A percentile compares a stretch with the other conserved stretches of the same genome.
phyloP scores from a whole-genome alignment of 2,113 vertebrate species.

The Phyllostomus hastatus region DNA sequence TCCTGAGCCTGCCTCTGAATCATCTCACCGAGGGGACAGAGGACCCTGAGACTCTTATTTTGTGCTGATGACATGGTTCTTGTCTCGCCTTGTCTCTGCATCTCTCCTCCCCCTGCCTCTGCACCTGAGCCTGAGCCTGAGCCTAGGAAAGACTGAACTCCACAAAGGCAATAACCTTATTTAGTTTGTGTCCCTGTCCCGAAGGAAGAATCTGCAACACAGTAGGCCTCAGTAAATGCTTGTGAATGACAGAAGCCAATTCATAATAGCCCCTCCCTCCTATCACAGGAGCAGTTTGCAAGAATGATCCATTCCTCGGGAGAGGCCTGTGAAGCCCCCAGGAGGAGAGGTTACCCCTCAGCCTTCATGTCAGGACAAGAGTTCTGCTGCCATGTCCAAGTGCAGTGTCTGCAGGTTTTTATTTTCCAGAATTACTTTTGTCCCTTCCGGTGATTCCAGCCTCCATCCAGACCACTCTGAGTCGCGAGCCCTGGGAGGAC shows the following conservation, averaged over 20 bases:
- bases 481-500: no score
- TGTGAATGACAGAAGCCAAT: neutral
- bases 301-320: neutral
- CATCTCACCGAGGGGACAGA: fast-evolving
- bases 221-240: neutral
- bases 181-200: neutral
- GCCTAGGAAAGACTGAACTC: neutral
- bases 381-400: neutral
- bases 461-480: neutral
- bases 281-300: neutral
- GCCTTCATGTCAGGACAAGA: fast-evolving
- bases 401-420: neutral
- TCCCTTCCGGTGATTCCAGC: neutral
- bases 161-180: neutral
- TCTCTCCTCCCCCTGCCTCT: neutral
- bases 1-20: neutral
- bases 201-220: neutral
- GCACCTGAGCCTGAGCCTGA: neutral
- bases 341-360: neutral
- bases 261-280: neutral
- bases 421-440: neutral
- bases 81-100: neutral
- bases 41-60: neutral
- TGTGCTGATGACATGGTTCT: no score
- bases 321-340: no score